Conservation (phyloP, 2,113 vertebrate species). For the Saguinus midas region DNA sequence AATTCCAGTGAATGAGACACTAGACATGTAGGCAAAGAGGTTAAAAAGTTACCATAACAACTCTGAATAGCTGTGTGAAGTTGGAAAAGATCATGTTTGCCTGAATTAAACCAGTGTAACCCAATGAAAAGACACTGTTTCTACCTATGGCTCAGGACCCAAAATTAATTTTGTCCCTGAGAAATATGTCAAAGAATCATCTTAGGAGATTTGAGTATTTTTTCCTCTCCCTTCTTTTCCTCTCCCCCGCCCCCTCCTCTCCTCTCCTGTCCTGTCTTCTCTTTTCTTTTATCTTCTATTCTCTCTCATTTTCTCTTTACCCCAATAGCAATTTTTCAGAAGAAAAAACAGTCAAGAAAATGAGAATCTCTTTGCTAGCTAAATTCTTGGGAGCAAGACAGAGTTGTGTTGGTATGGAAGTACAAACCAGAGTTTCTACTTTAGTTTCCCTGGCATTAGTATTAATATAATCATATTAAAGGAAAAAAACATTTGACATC, state of each 20-base stretch:
- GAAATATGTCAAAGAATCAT: neutral
- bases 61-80: neutral
- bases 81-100: neutral
- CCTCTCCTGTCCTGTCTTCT: neutral
- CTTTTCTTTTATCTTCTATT: neutral
- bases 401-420: neutral
- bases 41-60: conserved; percentile 16
- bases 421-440: neutral
- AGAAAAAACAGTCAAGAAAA: neutral
- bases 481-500: neutral
- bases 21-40: neutral
- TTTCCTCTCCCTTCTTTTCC: neutral
- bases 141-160: neutral
- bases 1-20: conserved; percentile 37
- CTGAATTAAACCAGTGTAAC: neutral
- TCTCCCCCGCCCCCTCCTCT: rapidly evolving
- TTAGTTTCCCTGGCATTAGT: neutral
- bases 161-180: neutral
- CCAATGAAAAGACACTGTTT: neutral
- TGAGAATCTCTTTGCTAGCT: neutral
- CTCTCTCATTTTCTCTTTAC: neutral
- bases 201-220: neutral
- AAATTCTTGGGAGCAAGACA: neutral
- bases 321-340: neutral
- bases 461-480: neutral